These are phyloP conservation scores for Arion vulgaris DNA, from an alignment of 1,140 invertebrate genomes.

Conservation along the genomic window DNA sequence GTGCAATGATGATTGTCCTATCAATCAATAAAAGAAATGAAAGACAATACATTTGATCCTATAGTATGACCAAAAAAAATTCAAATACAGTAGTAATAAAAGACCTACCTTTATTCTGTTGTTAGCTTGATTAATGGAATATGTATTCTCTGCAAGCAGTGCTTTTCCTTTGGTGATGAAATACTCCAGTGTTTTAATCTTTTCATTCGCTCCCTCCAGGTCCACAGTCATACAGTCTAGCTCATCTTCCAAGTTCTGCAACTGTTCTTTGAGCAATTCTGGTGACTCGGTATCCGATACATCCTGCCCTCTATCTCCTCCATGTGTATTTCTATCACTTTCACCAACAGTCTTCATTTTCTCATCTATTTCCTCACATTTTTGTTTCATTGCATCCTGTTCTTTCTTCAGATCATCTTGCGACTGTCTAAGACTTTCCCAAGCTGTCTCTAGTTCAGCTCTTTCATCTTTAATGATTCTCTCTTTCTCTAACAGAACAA, in stretches of 20 bases:
- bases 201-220: not conserved
- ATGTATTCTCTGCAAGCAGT: not conserved
- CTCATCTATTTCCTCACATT: not conserved
- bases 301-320: not conserved
- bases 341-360: not conserved
- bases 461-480: not conserved
- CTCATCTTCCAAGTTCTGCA: not conserved
- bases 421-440: not conserved
- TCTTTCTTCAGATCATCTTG: not conserved
- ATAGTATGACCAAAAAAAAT: no score
- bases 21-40: no score
- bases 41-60: no score
- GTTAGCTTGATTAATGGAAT: not conserved
- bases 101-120: not conserved
- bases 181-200: not conserved
- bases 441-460: not conserved
- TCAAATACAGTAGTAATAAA: not conserved
- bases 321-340: not conserved
- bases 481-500: not conserved
- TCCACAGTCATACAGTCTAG: not conserved
- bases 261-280: not conserved
- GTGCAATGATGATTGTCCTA: no score
- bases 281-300: not conserved
- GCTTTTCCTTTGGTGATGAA: not conserved
- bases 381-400: not conserved